A percentile compares a stretch with the other conserved stretches of the same genome.
Conservation (phyloP, 64 coral and sea anemone genomes). For the Montipora foliosa region DNA sequence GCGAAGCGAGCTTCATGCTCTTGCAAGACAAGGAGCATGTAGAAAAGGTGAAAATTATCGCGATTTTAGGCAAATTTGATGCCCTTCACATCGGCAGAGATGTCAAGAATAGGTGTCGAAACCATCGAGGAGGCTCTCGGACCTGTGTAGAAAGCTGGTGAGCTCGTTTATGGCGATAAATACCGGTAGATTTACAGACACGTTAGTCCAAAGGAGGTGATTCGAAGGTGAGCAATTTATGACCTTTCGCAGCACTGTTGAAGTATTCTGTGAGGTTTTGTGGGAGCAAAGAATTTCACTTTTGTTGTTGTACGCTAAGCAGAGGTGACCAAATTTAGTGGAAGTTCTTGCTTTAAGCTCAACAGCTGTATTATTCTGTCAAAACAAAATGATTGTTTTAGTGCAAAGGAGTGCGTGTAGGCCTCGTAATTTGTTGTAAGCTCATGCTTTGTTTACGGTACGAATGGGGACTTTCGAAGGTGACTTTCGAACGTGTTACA, state of each 20-base stretch:
- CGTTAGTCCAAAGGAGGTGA: slow-evolving; percentile 44
- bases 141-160: background rate
- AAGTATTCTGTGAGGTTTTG: slow-evolving; percentile 3
- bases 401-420: background rate
- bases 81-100: background rate
- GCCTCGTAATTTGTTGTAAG: background rate
- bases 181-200: slow-evolving; percentile 34
- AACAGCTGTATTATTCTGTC: background rate
- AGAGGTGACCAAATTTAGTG: background rate
- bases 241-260: slow-evolving; percentile 40
- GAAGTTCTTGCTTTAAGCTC: background rate
- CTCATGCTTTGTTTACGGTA: slow-evolving; percentile 22
- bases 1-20: slow-evolving; percentile 24
- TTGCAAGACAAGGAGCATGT: slow-evolving; percentile 33
- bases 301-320: background rate
- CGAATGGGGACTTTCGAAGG: slow-evolving; percentile 49
- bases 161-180: slow-evolving; percentile 50
- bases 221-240: slow-evolving; percentile 43
- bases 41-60: background rate
- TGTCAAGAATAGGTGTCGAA: slow-evolving; percentile 41
- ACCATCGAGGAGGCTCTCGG: background rate
- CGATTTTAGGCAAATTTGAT: slow-evolving; percentile 31
- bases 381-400: background rate
- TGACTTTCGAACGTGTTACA: slow-evolving; percentile 41
- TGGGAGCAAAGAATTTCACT: slow-evolving; percentile 1